Base-by-base conservation (phyloP, 2,888 invertebrate genomes). In the Amphiduros pacificus region DNA sequence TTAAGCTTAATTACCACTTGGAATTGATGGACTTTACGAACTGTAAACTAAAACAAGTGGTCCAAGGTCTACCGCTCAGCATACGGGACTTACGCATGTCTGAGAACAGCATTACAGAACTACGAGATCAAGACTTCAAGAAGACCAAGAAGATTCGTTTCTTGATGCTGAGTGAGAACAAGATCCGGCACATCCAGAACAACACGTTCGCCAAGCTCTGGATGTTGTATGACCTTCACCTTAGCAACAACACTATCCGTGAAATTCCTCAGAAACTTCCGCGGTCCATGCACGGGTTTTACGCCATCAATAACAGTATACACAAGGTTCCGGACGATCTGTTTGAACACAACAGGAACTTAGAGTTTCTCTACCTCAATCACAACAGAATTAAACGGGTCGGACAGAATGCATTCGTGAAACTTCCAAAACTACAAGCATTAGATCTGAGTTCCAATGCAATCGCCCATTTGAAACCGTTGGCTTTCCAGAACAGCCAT, bases 81-180 rank as follows among this genome's bases (percentile, higher is more conserved):
- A 90, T 94, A 72, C 91, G 91, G 80, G 93, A 94, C 81, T 85
- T 94, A 67, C 91, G 93, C 1, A 83, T 94, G 71, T 91, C 92
- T 48, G 90, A 92, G 77, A 93, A 94, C 83, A 89, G 91, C 81
- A 89, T 94, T 77, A 71, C 57, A 14, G 62, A 69, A 48, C 69
- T 78, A 2, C 86, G 86, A 65, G 89, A 89, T 5, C 90, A 91
- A 78, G 91, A 92, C 26, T 94, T 95, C 77, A 44, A 91, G 1
- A 93, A 93, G 52, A 91, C 94, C 9, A 90, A 91, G 63, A 90
- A 90, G 79, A 88, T 96, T 63, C 89, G 89, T 74, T 84, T 91
- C 69, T 88, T 96, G 68, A 88, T 93, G 53, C 84, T 96, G 64
- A 89, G 89, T 71, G 90, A 92, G 80, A 96, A 96, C 83, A 91